Conservation (phyloP, 2,888 invertebrate species). For the Machimus rusticus region DNA sequence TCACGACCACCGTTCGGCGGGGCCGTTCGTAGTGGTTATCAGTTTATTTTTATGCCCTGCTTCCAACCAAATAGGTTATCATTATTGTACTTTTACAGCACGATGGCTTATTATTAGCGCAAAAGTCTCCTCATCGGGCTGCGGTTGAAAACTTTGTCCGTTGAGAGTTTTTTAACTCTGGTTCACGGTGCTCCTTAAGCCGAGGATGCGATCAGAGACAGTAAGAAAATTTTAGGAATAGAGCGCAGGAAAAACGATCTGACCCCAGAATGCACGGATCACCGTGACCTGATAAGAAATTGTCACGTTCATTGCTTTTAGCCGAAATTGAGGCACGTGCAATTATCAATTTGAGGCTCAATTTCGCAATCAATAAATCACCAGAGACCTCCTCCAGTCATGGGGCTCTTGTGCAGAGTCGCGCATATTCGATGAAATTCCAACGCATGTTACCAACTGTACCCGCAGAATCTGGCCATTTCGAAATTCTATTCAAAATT, state of each 20-base stretch:
- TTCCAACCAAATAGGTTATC: slow-evolving; percentile 50
- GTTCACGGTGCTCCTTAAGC: neutral
- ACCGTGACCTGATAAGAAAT: neutral
- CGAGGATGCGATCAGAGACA: neutral
- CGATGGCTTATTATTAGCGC: slow-evolving; percentile 48
- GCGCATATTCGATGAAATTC: neutral
- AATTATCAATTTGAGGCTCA: neutral
- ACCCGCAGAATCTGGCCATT: neutral
- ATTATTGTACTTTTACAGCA: slow-evolving; percentile 42
- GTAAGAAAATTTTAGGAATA: neutral
- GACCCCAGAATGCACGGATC: neutral
- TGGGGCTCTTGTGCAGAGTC: neutral
- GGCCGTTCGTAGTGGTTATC: slow-evolving; percentile 44
- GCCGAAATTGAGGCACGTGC: neutral
- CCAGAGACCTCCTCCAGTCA: neutral
- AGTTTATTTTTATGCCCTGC: slow-evolving; percentile 48
- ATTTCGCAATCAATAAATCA: neutral
- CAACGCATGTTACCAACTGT: neutral
- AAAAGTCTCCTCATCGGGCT: slow-evolving; percentile 39
- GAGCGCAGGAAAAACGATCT: neutral
- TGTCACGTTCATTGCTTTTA: neutral
- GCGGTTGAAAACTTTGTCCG: slow-evolving; percentile 32
- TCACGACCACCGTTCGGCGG: neutral
- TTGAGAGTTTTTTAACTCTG: neutral
- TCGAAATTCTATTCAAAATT: slow-evolving; percentile 18